phyloP scores from a whole-genome alignment of 2,113 vertebrate species.

The Pelobates fuscus region DNA sequence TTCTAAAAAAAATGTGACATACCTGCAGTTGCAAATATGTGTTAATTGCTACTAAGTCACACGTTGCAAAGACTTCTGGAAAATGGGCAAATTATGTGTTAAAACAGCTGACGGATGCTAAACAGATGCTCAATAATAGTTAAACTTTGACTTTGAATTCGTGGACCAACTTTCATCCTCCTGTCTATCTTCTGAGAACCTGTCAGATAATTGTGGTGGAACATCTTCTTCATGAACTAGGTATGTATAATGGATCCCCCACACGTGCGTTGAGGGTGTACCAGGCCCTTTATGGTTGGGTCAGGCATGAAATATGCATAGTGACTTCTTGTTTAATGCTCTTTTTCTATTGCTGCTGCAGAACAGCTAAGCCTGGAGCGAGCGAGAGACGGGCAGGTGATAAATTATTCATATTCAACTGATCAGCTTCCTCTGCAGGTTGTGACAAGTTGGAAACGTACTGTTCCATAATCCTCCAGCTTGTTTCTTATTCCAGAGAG shows the following conservation, averaged over 20 bases:
- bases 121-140: no score
- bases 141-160: no score
- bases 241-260: constrained; percentile 38
- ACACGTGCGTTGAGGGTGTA: background rate
- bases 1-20: no score
- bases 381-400: constrained; percentile 43
- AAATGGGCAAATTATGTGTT: no score
- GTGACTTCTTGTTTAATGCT: constrained; percentile 49
- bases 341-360: constrained; percentile 32
- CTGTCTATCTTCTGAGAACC: constrained; percentile 4
- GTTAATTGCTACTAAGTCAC: no score
- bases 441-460: constrained; percentile 48
- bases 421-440: constrained; percentile 37
- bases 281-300: constrained; percentile 34
- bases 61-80: no score
- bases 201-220: constrained; percentile 8
- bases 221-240: constrained; percentile 29
- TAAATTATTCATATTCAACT: constrained; percentile 48
- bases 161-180: no score
- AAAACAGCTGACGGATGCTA: no score
- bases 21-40: no score
- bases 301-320: constrained; percentile 48
- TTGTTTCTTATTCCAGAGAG: constrained; percentile 43
- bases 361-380: constrained; percentile 42
- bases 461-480: constrained; percentile 42